Evolutionary conservation across 2,888 invertebrate genomes (phyloP).

Genomic region (Mythimna vitellina): DNA sequence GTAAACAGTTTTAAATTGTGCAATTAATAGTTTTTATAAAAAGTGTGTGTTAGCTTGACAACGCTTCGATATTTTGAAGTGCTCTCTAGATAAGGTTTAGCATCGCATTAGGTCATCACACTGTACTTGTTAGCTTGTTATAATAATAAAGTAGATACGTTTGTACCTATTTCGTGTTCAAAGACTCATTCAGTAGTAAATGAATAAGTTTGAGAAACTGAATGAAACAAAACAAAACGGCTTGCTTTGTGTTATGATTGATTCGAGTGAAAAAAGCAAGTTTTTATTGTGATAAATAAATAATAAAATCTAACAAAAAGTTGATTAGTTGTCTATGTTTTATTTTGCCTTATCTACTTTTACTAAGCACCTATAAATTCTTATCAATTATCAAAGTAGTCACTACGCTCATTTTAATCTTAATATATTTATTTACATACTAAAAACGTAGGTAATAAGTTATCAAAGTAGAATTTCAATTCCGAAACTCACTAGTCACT

Average conservation of each 20-base stretch:
- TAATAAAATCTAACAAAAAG: background rate
- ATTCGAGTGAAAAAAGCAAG: conserved; percentile 8
- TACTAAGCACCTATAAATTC: background rate
- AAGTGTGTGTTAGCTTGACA: conserved; percentile 34
- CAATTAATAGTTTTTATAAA: conserved; percentile 31
- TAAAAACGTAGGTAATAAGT: background rate
- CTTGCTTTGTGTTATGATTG: conserved; percentile 2
- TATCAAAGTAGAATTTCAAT: background rate
- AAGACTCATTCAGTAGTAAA: conserved; percentile 26
- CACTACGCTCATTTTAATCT: background rate
- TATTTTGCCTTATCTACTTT: background rate
- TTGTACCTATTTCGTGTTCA: conserved; percentile 21
- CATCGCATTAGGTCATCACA: conserved; percentile 52
- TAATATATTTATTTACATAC: conserved; percentile 8
- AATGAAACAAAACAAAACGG: conserved; percentile 13
- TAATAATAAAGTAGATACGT: background rate
- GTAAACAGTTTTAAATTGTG: conserved; percentile 34
- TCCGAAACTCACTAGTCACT: too few relatives aligned
- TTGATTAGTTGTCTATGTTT: conserved; percentile 5
- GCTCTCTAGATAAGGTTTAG: conserved; percentile 54
- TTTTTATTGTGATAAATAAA: too few relatives aligned
- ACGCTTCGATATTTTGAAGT: conserved; percentile 53
- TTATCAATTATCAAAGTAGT: background rate
- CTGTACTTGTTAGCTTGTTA: conserved; percentile 14
- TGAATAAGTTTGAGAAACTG: background rate